Evolutionary conservation across 2,797 vertebrate species (phyloP), one percentile per base, ranked within the genome.

Genomic region (Cryptoblepharus egeriae): DNA sequence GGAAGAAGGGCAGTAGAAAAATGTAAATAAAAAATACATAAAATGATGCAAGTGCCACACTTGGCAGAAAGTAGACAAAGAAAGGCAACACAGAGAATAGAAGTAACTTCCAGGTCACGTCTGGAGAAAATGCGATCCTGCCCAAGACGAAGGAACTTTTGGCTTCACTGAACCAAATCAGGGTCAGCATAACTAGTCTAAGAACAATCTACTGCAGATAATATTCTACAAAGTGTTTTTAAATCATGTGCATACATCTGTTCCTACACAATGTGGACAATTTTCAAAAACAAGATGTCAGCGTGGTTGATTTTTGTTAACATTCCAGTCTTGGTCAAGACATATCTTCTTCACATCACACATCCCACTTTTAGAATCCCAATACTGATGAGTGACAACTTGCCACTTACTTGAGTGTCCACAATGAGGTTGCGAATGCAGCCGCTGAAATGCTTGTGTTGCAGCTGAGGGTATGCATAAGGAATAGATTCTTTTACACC

Each of bases 381-480:
- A 52, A 52, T 16, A 52, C 49, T 4, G 13, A 3, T 26, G 13
- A 0, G 0, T 60, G 72, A 28, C 10, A 24, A 7, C n/a, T 4
- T 83, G 88, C 76, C 45, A 90, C 90, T 86, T 92, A 98, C 97
- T 97, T 98, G 96, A 95, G 97, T 98, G 93, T 98, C 97, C 87
- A 98, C 87, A 8, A 97, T 35, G 67, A 98, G 92, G 94, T 97
- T 98, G 79, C 96, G 96, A 70, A 98, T 94, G 91, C 98, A 98
- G 81, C 98, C 97, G 2, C 95, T 97, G 85, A 98, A 98, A 93
- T 97, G 97, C 88, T 97, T 97, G 92, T 97, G 96, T 67, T 96
- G 95, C 65, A 98, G 78, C 45, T 97, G 96, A 1, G 96, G 97
- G 88, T 98, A 97, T 87, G 96, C 94, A 88, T 97, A 97, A 0